Evolutionary conservation across 2,797 vertebrate genomes (phyloP).

Genomic region (Leptodactylus fallax): DNA sequence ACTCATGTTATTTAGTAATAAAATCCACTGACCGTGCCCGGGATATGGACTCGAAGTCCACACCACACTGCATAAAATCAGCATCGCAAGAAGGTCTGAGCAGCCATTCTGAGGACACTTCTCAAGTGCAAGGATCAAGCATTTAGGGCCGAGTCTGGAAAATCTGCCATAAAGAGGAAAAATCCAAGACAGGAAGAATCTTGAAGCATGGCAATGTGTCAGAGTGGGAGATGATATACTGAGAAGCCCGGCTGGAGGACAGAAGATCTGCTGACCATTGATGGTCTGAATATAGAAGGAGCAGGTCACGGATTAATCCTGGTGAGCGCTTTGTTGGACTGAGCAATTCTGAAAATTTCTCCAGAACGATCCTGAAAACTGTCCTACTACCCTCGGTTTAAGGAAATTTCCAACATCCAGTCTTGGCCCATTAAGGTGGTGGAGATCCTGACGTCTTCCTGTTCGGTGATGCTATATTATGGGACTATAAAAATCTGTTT

Average conservation of each 20-base stretch:
- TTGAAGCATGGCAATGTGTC: background rate
- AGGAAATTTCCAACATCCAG: background rate
- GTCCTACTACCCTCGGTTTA: background rate
- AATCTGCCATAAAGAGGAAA: background rate
- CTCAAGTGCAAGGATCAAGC: background rate
- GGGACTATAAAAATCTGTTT: constrained; percentile 2
- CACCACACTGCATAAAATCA: background rate
- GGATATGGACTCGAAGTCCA: constrained; percentile 29
- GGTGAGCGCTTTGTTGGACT: background rate
- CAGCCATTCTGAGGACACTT: background rate
- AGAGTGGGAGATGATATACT: background rate
- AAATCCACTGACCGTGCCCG: background rate
- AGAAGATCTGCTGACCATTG: background rate
- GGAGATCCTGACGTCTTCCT: background rate
- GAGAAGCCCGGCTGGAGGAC: background rate
- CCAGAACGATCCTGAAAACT: background rate
- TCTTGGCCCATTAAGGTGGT: background rate
- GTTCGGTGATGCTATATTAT: background rate
- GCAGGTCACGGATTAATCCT: background rate
- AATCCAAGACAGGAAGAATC: background rate
- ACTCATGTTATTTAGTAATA: constrained; percentile 25
- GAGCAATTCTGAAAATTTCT: background rate
- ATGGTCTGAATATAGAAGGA: background rate
- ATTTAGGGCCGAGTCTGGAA: background rate
- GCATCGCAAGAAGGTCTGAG: too few relatives aligned